phyloP scores from a whole-genome alignment of 2,113 vertebrate genomes.

The Vidua chalybeata region DNA sequence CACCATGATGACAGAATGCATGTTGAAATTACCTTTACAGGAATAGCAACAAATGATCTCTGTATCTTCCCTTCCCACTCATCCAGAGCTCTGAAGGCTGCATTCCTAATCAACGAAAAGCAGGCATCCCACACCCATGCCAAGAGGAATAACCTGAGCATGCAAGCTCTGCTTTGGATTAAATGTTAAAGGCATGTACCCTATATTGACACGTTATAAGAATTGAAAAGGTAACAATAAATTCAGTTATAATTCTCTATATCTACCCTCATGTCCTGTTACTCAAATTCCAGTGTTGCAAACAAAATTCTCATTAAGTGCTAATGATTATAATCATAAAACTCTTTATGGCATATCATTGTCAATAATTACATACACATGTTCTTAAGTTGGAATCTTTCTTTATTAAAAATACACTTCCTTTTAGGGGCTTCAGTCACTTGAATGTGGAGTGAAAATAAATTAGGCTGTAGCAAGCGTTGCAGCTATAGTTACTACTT shows the following conservation, averaged over 20 bases:
- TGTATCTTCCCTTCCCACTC: slow-evolving; percentile 50
- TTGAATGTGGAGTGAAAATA: slow-evolving; percentile 51
- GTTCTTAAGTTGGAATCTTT: slow-evolving; percentile 37
- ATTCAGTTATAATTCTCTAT: not conserved
- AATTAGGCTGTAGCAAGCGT: slow-evolving; percentile 28
- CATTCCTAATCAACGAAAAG: slow-evolving; percentile 18
- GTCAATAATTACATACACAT: slow-evolving; percentile 36
- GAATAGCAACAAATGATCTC: slow-evolving; percentile 31
- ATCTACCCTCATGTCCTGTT: not conserved
- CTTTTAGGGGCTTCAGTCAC: slow-evolving; percentile 56
- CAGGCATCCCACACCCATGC: not conserved
- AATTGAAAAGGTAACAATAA: not conserved
- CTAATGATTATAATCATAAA: slow-evolving; percentile 19
- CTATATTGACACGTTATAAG: not conserved
- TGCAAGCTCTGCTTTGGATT: not conserved
- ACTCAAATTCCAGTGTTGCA: not conserved
- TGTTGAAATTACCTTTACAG: slow-evolving; percentile 45
- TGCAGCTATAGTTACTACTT: slow-evolving; percentile 68
- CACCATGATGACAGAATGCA: slow-evolving; percentile 36
- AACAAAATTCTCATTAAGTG: slow-evolving; percentile 27
- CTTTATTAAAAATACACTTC: slow-evolving; percentile 52
- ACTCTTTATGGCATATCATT: not conserved
- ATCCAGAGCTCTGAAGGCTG: slow-evolving; percentile 33
- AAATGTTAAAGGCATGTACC: not conserved
- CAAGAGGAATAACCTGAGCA: not conserved